Evolutionary conservation across 1,140 invertebrate genomes (phyloP), one percentile per base, ranked within the genome.

Genomic region (Drosophila leontia): DNA sequence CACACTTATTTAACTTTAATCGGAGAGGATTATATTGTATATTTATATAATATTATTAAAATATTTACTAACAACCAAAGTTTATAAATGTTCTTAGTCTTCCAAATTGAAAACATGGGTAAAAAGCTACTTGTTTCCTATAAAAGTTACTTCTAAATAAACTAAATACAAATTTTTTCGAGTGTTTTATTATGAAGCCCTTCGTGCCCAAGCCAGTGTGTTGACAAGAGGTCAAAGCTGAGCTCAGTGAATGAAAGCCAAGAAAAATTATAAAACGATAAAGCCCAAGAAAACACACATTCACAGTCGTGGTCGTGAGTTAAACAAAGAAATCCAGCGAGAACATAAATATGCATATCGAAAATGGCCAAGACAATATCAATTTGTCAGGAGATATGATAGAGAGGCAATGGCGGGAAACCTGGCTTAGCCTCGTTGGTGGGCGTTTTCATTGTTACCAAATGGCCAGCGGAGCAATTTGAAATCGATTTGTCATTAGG

Each of bases 341-440:
- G 45, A 77, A 71, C 78, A 81, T 82, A 82, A 82, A 82, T 82
- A 82, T 82, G 80, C 83, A 80, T 82, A 86, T 86, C 83, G 82
- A 79, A 79, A 82, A 86, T 67, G 63, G 64, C 76, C 71, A 61
- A 53, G 42, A 64, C 77, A 78, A 86, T 82, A 82, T 86, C 74
- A 78, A 86, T 86, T 87, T 87, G 81, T 86, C 83, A 87, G 70
- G 59, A 47, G 82, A 87, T 86, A 87, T 80, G 81, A 80, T 70
- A 77, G 59, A 61, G 74, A 61, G 74, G 19, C 23, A 17, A 34
- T 58, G 47, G 50, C 45, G 59, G 44, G 41, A 23, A 29, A 13
- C 19, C 15, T 8, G 32, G n/a, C 6, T 17, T n/a, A 15, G 9
- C 23, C 39, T 47, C 47, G 51, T 47, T 75, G 74, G 81, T 80